phyloP scores from a whole-genome alignment of 2,797 vertebrate genomes.

The Gymnocypris eckloni region DNA sequence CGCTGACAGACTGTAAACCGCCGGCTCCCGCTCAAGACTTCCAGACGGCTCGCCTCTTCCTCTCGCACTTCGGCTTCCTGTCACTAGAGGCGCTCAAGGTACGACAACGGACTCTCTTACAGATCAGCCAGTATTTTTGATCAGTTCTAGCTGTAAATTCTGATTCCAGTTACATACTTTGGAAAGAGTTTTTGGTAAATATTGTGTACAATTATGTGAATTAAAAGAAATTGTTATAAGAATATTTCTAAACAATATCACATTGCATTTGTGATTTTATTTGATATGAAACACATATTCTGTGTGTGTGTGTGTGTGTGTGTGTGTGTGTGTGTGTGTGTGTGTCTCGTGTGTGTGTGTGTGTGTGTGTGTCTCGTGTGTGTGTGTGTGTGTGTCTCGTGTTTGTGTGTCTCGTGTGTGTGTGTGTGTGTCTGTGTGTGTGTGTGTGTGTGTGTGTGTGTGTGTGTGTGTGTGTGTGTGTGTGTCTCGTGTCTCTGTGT shows the following conservation, averaged over 20 bases:
- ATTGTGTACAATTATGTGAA: no score
- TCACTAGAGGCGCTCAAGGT: slow-evolving; percentile 90
- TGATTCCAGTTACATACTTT: not conserved
- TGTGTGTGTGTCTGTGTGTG: no score
- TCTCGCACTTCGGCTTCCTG: slow-evolving; percentile 92
- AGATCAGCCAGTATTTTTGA: not conserved
- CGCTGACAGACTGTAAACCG: slow-evolving; percentile 81
- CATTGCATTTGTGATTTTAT: not conserved
- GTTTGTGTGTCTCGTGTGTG: no score
- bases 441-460: no score
- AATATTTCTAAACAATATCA: not conserved
- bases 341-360: not conserved
- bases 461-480: no score
- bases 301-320: not conserved
- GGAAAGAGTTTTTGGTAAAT: no score
- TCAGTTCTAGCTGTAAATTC: not conserved
- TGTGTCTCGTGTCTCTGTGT: no score
- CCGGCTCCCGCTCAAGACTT: slow-evolving; percentile 84
- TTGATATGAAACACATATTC: not conserved
- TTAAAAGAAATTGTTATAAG: no score
- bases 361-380: not conserved
- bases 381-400: no score
- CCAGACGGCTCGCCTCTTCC: slow-evolving; percentile 90
- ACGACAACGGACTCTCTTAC: not conserved
- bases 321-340: no score